Evolutionary conservation across 2,113 vertebrate species (phyloP).

Genomic region (Pterocles gutturalis): DNA sequence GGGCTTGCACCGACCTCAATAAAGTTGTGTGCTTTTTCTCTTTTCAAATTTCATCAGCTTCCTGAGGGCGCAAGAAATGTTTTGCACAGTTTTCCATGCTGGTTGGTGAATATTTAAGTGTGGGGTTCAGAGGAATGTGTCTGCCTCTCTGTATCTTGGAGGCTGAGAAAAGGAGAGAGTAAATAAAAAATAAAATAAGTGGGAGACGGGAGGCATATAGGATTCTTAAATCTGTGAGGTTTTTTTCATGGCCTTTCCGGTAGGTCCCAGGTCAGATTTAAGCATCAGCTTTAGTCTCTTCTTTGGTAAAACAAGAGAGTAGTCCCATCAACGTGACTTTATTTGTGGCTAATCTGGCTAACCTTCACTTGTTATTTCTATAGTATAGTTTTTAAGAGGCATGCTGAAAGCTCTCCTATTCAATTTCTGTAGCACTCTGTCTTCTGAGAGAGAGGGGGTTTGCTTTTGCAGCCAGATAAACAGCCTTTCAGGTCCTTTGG

Average conservation of each 20-base stretch:
- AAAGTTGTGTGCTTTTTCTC: conserved; percentile 49
- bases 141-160: background rate
- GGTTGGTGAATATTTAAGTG: background rate
- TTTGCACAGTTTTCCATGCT: background rate
- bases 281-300: background rate
- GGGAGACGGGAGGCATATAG: background rate
- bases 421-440: background rate
- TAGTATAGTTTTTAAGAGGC: background rate
- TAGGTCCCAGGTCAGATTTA: background rate
- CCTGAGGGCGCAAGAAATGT: background rate
- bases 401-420: background rate
- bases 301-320: background rate
- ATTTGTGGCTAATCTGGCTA: background rate
- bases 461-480: background rate
- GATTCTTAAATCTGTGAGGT: background rate
- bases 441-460: background rate
- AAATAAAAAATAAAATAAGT: background rate
- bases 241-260: background rate
- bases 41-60: conserved; percentile 5
- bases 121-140: background rate
- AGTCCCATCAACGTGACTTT: background rate
- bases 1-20: conserved; percentile 62
- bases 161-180: background rate
- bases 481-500: background rate
- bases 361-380: background rate